Base-by-base conservation (phyloP, 2,113 vertebrate genomes). In the Caranx melampygus region DNA sequence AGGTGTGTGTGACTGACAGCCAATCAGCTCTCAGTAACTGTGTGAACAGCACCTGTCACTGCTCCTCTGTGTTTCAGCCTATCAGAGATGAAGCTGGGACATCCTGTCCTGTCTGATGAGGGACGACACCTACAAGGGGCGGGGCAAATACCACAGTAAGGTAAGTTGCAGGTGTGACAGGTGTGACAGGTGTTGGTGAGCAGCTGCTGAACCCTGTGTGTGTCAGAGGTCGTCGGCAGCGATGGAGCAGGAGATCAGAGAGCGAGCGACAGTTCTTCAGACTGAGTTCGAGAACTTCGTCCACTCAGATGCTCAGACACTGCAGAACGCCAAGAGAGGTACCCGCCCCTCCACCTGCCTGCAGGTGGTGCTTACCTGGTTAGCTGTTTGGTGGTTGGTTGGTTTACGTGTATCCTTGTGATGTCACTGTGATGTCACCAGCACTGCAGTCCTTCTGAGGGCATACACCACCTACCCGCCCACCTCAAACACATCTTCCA, bases 381-480 rank as follows among this genome's bases (percentile, higher is more conserved):
- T 26, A 0, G 3, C 2, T 52, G 26, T 60, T 4, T 59, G 8
- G 57, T 52, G 62, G 42, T 40, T 76, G 12, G 57, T 69, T 52
- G 62, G 42, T 40, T 76, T 9, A 80, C 51, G 0, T 13, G 7
- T 26, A 26, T 71, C 5, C 4, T 10, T 72, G 49, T 82, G 65
- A 63, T 67, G 68, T 83, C 52, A 3, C 61, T 78, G 61, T 81
- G 21, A 69, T 55, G 54, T 62, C 59, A 72, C 5, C 91, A 99
- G 98, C 98, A 6, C 93, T 99, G 87, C 97, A 98, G 89, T 98
- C 97, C 18, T 99, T 97, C 94, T 99, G 78, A 94, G 96, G 21
- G 94, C 98, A 0, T 99, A 99, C 2, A 92, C 98, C 16, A 93
- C 97, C 55, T 99, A 98, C 89, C 97, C 1, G 89, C 93, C 37